Conservation (phyloP, 2,888 invertebrate genomes). For the Didymodactylos carnosus region DNA sequence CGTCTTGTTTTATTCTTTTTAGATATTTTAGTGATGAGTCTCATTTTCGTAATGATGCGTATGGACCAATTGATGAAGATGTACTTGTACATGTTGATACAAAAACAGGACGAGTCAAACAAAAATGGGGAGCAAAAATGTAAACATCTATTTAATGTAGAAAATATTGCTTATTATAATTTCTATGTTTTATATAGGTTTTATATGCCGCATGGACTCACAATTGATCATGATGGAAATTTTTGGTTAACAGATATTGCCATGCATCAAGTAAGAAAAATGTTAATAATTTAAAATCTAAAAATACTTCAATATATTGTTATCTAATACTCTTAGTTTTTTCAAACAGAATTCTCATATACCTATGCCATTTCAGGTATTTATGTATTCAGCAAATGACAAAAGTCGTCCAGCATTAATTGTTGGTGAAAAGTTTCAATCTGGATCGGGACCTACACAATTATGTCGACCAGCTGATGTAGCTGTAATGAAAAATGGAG, state of each 20-base stretch:
- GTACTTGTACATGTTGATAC: constrained; percentile 34
- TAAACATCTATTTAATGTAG: no score
- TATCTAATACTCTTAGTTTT: no score
- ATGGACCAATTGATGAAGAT: neutral
- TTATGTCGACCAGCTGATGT: constrained; percentile 65
- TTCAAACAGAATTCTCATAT: no score
- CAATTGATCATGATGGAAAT: constrained; percentile 64
- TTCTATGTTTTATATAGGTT: constrained; percentile 42
- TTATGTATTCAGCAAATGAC: constrained; percentile 17
- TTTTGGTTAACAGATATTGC: constrained; percentile 90
- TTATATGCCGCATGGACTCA: constrained; percentile 84
- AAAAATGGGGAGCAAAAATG: constrained; percentile 60
- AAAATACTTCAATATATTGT: no score
- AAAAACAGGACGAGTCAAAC: constrained; percentile 51
- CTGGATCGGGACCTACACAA: constrained; percentile 46
- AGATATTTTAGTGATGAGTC: neutral
- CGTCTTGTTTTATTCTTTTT: neutral
- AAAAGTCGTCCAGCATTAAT: constrained; percentile 31
- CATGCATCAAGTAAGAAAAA: constrained; percentile 84
- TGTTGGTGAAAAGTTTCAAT: constrained; percentile 44
- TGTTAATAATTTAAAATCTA: no score
- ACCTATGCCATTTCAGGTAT: constrained; percentile 16
- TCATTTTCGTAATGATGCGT: neutral
- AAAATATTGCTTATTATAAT: neutral
- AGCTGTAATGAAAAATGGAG: constrained; percentile 53